Conservation (phyloP, 1,140 invertebrate species). For the Drosophila novamexicana region DNA sequence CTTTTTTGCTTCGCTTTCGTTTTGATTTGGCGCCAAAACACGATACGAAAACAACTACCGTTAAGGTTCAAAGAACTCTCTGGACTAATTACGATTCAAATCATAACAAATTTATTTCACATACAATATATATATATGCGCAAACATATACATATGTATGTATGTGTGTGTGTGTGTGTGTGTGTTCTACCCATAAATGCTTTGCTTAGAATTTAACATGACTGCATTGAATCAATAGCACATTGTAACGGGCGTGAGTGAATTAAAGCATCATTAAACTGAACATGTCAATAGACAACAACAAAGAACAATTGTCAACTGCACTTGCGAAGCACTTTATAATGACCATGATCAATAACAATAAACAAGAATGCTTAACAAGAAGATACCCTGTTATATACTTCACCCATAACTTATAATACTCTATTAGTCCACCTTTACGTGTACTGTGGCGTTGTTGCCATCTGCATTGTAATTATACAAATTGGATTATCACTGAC, state of each 20-base stretch:
- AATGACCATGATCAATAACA: conserved; percentile 28
- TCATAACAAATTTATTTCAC: conserved; percentile 63
- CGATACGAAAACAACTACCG: conserved; percentile 51
- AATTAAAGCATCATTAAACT: conserved; percentile 51
- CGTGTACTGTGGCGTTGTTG: too few relatives aligned
- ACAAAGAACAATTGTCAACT: conserved; percentile 47
- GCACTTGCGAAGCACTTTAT: conserved; percentile 59
- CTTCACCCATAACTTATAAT: too few relatives aligned
- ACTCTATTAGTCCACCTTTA: too few relatives aligned
- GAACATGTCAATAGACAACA: conserved; percentile 62
- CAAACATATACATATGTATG: conserved; percentile 9
- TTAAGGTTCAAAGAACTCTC: conserved; percentile 79
- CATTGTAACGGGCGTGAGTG: conserved; percentile 29
- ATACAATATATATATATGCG: not conserved
- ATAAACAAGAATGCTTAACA: conserved; percentile 19
- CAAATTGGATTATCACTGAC: not conserved
- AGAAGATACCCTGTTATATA: not conserved
- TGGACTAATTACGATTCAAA: conserved; percentile 69
- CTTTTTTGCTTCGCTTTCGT: conserved; percentile 57
- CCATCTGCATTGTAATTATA: too few relatives aligned
- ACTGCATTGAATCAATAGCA: conserved; percentile 73
- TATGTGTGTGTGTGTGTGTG: conserved; percentile 5
- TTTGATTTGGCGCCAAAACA: conserved; percentile 77
- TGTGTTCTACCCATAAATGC: conserved; percentile 11
- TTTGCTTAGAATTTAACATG: conserved; percentile 66